Evolutionary conservation across 2,888 invertebrate genomes (phyloP).

Genomic region (Pyralis farinalis): DNA sequence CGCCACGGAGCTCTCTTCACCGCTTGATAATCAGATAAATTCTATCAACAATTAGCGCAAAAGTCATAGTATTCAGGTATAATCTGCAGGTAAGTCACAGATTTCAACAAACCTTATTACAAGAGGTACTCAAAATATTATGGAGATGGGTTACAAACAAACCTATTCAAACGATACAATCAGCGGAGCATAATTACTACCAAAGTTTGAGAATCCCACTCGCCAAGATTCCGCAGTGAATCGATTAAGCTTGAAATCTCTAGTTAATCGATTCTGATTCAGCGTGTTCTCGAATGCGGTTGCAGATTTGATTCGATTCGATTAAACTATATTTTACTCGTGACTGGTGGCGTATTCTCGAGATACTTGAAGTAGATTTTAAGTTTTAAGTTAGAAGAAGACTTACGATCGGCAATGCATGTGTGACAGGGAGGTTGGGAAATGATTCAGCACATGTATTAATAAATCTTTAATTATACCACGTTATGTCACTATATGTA

Average conservation of each 20-base stretch:
- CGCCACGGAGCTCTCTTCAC: no score
- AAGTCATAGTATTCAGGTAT: no score
- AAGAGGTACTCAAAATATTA: background rate
- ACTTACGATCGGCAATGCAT: no score
- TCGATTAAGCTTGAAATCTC: constrained; percentile 53
- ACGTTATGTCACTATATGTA: no score
- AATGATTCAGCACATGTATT: no score
- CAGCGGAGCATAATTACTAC: constrained; percentile 36
- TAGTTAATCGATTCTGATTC: constrained; percentile 62
- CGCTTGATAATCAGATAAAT: no score
- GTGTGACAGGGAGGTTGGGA: no score
- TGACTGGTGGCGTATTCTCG: background rate
- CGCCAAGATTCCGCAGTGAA: constrained; percentile 30
- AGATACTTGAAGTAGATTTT: background rate
- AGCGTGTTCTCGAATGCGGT: constrained; percentile 48
- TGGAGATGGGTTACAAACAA: background rate
- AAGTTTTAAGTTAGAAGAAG: no score
- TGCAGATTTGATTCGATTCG: constrained; percentile 36
- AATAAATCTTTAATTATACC: no score
- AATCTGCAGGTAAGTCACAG: no score
- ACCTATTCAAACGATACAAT: constrained; percentile 32
- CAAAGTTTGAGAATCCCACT: constrained; percentile 30
- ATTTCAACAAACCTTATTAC: no score
- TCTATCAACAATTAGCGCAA: no score
- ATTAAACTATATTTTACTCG: constrained; percentile 19